These are phyloP conservation scores for Lasius platythorax DNA, from an alignment of 2,888 invertebrate species.

Conservation along the genomic window DNA sequence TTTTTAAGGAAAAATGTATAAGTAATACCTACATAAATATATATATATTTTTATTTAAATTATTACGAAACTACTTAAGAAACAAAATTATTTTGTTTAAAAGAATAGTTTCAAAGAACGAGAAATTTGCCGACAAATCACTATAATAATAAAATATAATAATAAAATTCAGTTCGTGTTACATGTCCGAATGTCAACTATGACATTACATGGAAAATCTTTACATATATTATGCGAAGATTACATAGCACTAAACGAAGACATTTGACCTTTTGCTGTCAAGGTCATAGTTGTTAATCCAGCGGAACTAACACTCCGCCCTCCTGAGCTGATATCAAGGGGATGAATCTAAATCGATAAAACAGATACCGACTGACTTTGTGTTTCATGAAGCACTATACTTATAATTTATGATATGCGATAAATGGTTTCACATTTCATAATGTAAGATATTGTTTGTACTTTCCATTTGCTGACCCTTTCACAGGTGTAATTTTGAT, in stretches of 20 bases:
- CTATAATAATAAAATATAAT: no score
- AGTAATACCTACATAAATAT: neutral
- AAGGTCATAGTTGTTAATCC: slow-evolving; percentile 44
- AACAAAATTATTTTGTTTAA: neutral
- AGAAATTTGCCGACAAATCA: neutral
- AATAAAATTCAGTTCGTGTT: neutral
- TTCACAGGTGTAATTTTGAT: neutral
- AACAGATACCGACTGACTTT: slow-evolving; percentile 35
- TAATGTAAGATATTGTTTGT: neutral
- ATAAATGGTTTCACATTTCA: slow-evolving; percentile 11
- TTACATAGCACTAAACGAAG: slow-evolving; percentile 30
- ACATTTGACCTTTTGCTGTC: slow-evolving; percentile 39
- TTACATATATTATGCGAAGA: slow-evolving; percentile 20
- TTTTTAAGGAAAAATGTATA: neutral
- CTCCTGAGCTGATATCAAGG: slow-evolving; percentile 31
- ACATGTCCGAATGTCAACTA: neutral
- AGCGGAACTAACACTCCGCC: slow-evolving; percentile 24
- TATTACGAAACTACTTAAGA: neutral
- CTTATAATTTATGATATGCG: slow-evolving; percentile 18
- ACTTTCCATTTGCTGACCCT: neutral
- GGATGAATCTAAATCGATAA: slow-evolving; percentile 49
- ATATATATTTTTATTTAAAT: neutral
- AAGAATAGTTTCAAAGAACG: neutral
- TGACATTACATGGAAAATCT: slow-evolving; percentile 14
- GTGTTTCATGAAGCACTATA: neutral